Base-by-base conservation (phyloP, 2,888 invertebrate species). In the Syrphus vitripennis region DNA sequence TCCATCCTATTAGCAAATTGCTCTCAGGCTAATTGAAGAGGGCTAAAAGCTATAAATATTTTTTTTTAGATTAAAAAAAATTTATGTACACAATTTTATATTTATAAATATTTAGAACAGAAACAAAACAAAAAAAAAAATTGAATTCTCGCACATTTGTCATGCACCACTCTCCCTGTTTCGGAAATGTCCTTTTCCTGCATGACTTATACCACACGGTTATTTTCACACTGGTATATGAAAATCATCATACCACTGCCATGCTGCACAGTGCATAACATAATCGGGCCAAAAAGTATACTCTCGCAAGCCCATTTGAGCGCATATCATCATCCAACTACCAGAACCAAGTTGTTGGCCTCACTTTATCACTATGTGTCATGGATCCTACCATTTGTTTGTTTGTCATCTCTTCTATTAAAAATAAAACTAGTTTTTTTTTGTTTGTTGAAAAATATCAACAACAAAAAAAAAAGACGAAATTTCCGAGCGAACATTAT, bases 21-120 rank as follows among this genome's bases (percentile, higher is more conserved):
- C 83, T 83, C 67, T 77, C 67, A 61, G 40, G 61, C 74, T 78
- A 83, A 83, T 78, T 83, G 26, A 63, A 26, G n/a, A 16, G n/a
- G 69, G 29, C 24, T 10, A 9, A 26, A 55, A 24, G 14, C 14
- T 3, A 24, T 3, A 45, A 6, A 1, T 31, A 5, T 63, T 63
- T 45, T 42, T 63, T 42, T 61, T 26, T 21, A 5, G 6, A 29
- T 31, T 45, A n/a, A n/a, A n/a, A n/a, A n/a, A n/a, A n/a, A n/a
- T n/a, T n/a, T n/a, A n/a, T n/a, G n/a, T n/a, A n/a, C n/a, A n/a
- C n/a, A n/a, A n/a, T n/a, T n/a, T n/a, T n/a, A n/a, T n/a, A 45
- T 65, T 0, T 26, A 61, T 42, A 24, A 24, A 1, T 40, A 19
- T 37, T 37, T 59, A 59, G 10, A 21, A n/a, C 1, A 40, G 1